These are phyloP conservation scores for Ichneumoninae sp. DNA, from an alignment of 2,888 invertebrate species.

Conservation along the genomic window DNA sequence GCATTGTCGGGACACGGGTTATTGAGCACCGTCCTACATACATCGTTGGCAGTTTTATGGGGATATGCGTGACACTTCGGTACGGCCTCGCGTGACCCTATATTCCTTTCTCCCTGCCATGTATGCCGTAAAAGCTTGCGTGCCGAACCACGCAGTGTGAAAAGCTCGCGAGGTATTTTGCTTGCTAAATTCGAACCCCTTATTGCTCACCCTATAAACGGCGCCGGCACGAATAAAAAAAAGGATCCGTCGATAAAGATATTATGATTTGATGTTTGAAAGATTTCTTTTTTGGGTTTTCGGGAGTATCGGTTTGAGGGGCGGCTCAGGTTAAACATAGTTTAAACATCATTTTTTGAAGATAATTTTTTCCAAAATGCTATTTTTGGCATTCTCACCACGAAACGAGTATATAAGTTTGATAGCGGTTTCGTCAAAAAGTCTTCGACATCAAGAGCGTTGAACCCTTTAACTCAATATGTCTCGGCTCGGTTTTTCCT, in stretches of 20 bases:
- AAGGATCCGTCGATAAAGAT: slow-evolving; percentile 23
- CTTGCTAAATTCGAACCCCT: slow-evolving; percentile 37
- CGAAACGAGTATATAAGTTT: too few species aligned
- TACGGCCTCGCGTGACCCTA: slow-evolving; percentile 62
- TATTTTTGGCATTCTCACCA: too few species aligned
- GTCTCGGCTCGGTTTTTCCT: too few species aligned
- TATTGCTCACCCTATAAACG: slow-evolving; percentile 19
- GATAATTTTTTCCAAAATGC: not conserved
- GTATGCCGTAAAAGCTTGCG: slow-evolving; percentile 66
- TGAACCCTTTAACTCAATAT: too few species aligned
- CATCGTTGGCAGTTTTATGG: slow-evolving; percentile 75
- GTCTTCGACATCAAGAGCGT: too few species aligned
- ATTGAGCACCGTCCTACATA: slow-evolving; percentile 73
- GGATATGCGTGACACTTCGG: slow-evolving; percentile 74
- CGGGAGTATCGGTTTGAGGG: not conserved
- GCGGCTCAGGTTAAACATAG: not conserved
- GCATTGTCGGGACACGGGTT: slow-evolving; percentile 71
- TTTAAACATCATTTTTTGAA: not conserved
- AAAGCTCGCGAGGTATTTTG: slow-evolving; percentile 18
- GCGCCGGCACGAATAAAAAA: slow-evolving; percentile 3
- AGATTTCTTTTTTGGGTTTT: not conserved
- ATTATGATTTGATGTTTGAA: slow-evolving; percentile 9
- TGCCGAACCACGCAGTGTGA: slow-evolving; percentile 59
- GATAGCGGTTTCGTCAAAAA: too few species aligned
- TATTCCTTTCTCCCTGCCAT: not conserved